Base-by-base conservation (phyloP, 2,797 vertebrate genomes). In the Alfaro cultratus region DNA sequence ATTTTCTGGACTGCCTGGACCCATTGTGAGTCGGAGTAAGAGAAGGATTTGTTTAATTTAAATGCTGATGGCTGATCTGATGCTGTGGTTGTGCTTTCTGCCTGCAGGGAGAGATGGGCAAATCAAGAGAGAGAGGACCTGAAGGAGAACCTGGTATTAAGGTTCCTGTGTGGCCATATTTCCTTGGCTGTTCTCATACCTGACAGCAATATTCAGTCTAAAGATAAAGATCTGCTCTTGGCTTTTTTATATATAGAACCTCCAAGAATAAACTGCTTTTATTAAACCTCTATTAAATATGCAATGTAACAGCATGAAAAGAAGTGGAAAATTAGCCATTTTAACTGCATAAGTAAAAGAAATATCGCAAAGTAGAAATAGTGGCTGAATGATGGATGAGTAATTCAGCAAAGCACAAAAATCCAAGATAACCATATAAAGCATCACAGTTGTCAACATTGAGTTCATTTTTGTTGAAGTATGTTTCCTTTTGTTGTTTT, bases 81-180 rank as follows among this genome's bases (percentile, higher is more conserved):
- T 43, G 8, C 7, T 47, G 18, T 85, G 43, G 16, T 36, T 82
- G 3, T 85, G 39, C 77, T 76, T 80, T 84, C 10, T 78, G 31
- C 13, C 85, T 78, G 53, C 81, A 96, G 96, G 96, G 96, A 64
- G 91, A 92, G 74, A 95, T 94, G 91, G 96, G 95, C 41, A 95
- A 91, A 84, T 87, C 93, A 39, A 95, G 96, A 93, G 90, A 92
- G 29, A 79, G 36, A 79, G 96, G 96, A 87, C 86, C 75, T 85
- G 94, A 95, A 91, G 96, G 96, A 95, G 93, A 95, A 82, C 93
- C 95, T 84, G 96, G 96, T 96, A 95, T 96, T 92, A 96, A 96
- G 96, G 96, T 96, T 96, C 93, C 83, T 94, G 91, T 92, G 74
- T 94, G 89, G 80, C 87, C 92, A 75, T 83, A 80, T 84, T 91